Percentiles rank a stretch among this genome's conserved stretches.
Conservation (phyloP, 2,113 vertebrate species). For the Catagonus wagneri region DNA sequence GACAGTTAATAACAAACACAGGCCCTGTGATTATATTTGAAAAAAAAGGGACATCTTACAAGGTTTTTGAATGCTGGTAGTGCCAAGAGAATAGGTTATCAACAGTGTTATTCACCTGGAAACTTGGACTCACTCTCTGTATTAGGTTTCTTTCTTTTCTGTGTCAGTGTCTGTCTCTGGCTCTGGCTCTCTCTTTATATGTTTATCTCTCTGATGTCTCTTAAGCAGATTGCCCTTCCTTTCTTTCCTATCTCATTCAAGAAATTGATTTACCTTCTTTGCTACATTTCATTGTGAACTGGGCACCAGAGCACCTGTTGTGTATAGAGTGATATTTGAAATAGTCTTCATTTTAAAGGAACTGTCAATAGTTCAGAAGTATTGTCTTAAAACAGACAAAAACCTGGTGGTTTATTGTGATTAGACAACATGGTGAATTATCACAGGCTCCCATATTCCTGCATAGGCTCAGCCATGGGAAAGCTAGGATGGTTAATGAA, state of each 20-base stretch:
- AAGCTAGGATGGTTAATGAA: neutral
- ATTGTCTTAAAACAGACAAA: neutral
- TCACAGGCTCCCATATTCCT: neutral
- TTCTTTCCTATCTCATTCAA: constrained; percentile 24
- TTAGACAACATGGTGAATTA: neutral
- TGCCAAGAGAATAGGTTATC: neutral
- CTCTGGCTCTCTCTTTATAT: neutral
- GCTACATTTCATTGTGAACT: neutral
- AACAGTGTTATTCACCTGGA: neutral
- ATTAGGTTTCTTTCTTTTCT: constrained; percentile 13
- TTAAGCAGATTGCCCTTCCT: neutral
- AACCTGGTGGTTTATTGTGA: neutral
- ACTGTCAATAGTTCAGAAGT: neutral
- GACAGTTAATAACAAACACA: constrained; percentile 22
- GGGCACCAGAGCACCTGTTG: neutral
- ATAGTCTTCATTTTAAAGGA: neutral
- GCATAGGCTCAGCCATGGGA: neutral
- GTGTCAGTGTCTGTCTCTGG: neutral
- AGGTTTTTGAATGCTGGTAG: neutral
- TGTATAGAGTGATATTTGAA: neutral
- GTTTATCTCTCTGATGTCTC: neutral
- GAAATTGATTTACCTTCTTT: neutral
- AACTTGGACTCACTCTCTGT: neutral
- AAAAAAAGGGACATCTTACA: neutral
- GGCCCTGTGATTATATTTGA: neutral